These are phyloP conservation scores for Ophthalmolycus amberensis DNA, from an alignment of 2,113 vertebrate genomes.

Conservation along the genomic window DNA sequence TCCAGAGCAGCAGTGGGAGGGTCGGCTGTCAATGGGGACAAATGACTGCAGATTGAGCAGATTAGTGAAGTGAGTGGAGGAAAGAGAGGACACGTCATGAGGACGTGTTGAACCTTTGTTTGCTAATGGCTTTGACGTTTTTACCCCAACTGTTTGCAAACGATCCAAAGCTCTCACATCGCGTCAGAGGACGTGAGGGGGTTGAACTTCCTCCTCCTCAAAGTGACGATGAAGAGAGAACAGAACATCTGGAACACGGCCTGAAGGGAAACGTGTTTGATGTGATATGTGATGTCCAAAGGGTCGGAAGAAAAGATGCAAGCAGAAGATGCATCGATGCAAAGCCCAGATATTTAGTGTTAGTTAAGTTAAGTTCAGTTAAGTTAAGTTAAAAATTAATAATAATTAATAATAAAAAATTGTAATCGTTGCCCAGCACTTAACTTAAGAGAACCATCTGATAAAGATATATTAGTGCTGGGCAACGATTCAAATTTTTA, in stretches of 20 bases:
- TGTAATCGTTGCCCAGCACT: no score
- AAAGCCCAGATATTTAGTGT: neutral
- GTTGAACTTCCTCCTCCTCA: neutral
- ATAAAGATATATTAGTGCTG: no score
- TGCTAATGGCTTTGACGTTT: conserved; percentile 32
- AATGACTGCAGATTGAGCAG: conserved; percentile 50
- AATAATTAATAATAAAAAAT: no score
- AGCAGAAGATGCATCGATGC: neutral
- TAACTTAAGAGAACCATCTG: no score
- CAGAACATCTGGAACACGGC: neutral
- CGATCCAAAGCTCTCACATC: neutral
- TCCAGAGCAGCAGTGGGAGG: neutral
- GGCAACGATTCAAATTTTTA: no score
- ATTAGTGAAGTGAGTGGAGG: conserved; percentile 54
- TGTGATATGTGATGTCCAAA: neutral
- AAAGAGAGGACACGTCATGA: neutral
- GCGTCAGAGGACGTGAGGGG: neutral
- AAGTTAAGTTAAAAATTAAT: no score
- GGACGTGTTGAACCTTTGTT: conserved; percentile 13
- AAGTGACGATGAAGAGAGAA: neutral
- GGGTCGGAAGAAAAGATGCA: neutral
- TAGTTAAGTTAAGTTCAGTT: no score
- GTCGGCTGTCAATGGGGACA: neutral
- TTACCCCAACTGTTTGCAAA: conserved; percentile 1
- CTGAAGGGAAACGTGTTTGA: neutral